Base-by-base conservation (phyloP, 2,113 vertebrate genomes). In the Dipodomys stephensi region DNA sequence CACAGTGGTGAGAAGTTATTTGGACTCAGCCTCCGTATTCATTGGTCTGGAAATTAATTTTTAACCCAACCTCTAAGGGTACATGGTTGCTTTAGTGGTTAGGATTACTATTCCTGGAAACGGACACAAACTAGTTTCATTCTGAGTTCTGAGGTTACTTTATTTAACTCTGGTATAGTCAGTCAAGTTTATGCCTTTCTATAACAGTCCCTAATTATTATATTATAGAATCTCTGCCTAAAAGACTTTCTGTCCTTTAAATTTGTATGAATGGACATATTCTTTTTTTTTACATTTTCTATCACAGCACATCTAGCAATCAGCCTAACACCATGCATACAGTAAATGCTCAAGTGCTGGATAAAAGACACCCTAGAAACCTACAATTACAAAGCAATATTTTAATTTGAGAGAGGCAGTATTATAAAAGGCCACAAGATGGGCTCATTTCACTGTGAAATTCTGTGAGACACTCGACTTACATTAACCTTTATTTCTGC, bases 361-460 rank as follows among this genome's bases (percentile, higher is more conserved):
- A 20, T 84, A 88, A 74, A 71, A 67, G 39, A 69, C 18, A 49
- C 2, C 32, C 53, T 74, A 65, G 68, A 90, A 90, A 85, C n/a
- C 18, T 87, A n/a, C n/a, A 49, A 22, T 65, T 85, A 81, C 57
- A 46, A 79, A 57, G 28, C 53, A 68, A 25, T 46, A n/a, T 77
- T 89, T 91, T 27, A 78, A 78, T 88, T 83, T 91, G 69, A 87
- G 94, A 94, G 78, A 46, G 71, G 96, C 35, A 97, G 90, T 97
- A 93, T 95, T 95, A 84, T 67, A 88, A 90, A 95, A 96, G 95
- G 92, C 97, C 97, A 97, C 97, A 97, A 96, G 97, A 92, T 96
- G 97, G 97, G 82, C 84, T 96, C 95, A 77, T 96, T 95, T 96
- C 96, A 79, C 96, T 95, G 82, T 95, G 85, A 64, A 93, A 96